Evolutionary conservation across 2,797 vertebrate genomes (phyloP).

Genomic region (Florisuga fusca): DNA sequence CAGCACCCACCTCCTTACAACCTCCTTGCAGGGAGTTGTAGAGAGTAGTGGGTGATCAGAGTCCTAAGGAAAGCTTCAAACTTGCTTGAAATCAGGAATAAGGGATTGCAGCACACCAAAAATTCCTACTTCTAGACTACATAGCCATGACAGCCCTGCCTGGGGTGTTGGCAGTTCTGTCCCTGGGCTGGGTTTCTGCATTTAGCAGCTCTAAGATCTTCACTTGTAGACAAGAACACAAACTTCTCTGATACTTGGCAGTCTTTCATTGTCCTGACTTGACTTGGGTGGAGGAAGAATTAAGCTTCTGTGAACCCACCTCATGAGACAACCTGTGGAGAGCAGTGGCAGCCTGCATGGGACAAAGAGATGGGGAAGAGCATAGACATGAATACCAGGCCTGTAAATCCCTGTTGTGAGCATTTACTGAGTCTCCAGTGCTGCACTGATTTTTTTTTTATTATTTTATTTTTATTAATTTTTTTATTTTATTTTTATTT

Average conservation of each 20-base stretch:
- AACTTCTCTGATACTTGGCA: not conserved
- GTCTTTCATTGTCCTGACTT: not conserved
- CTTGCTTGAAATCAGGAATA: not conserved
- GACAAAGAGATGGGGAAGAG: not conserved
- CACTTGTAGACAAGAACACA: not conserved
- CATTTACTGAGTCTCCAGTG: too few relatives aligned
- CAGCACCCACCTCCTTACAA: too few relatives aligned
- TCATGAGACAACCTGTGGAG: not conserved
- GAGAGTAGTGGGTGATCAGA: not conserved
- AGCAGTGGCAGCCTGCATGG: not conserved
- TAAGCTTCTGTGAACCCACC: not conserved
- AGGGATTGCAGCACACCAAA: not conserved
- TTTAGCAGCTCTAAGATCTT: not conserved
- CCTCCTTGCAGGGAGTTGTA: too few relatives aligned
- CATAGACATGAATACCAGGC: accelerated
- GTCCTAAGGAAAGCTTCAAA: not conserved
- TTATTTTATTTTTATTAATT: too few relatives aligned
- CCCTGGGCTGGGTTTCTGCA: not conserved
- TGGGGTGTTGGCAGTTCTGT: not conserved
- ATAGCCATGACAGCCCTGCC: not conserved
- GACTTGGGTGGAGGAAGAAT: not conserved
- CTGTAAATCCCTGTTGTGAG: not conserved
- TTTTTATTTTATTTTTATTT: too few relatives aligned
- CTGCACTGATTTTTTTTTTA: not conserved
- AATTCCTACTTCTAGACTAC: not conserved